phyloP scores from a whole-genome alignment of 2,888 invertebrate species.

The Coleophora deauratella region DNA sequence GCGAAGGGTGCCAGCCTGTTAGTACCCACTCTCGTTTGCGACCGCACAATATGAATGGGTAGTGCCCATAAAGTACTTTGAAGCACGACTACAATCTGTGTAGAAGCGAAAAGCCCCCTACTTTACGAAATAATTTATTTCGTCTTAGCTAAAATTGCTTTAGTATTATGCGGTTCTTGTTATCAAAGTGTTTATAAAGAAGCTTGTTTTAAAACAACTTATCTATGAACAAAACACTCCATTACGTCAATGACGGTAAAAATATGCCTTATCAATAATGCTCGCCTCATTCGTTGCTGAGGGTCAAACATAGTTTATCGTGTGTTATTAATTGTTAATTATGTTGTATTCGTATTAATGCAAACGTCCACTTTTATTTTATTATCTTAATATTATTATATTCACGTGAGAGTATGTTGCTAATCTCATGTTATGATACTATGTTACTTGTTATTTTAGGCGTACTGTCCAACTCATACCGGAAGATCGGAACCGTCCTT shows the following conservation, averaged over 20 bases:
- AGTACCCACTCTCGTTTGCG: slow-evolving; percentile 24
- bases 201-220: slow-evolving; percentile 3
- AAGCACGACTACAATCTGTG: too few species aligned
- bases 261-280: slow-evolving; percentile 28
- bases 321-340: slow-evolving; percentile 4
- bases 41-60: too few species aligned
- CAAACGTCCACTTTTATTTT: background rate
- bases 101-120: too few species aligned
- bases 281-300: slow-evolving; percentile 18
- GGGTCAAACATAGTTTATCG: slow-evolving; percentile 31
- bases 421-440: too few species aligned
- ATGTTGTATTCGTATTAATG: background rate
- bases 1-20: slow-evolving; percentile 91
- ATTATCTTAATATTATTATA: too few species aligned
- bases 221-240: slow-evolving; percentile 19
- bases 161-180: too few species aligned
- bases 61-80: too few species aligned
- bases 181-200: slow-evolving; percentile 4
- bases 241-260: slow-evolving; percentile 39
- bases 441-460: slow-evolving; percentile 49
- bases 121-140: too few species aligned
- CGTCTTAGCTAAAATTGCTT: too few species aligned
- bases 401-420: background rate
- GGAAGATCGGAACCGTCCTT: slow-evolving; percentile 90
- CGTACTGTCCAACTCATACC: slow-evolving; percentile 86